These are phyloP conservation scores for Rosalia funebris DNA, from an alignment of 2,888 invertebrate species.

Conservation along the genomic window DNA sequence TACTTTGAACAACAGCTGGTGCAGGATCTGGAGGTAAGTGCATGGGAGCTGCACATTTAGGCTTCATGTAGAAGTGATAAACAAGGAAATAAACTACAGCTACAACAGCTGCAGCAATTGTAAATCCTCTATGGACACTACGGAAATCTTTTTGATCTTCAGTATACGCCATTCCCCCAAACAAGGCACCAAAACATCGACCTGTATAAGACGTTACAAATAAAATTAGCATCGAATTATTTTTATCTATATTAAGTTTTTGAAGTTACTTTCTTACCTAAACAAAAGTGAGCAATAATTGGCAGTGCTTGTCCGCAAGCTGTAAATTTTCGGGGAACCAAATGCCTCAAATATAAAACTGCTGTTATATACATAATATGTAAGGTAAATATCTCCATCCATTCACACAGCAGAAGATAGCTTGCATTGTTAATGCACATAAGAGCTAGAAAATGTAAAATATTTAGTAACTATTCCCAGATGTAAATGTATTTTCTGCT, in stretches of 20 bases:
- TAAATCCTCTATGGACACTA: conserved; percentile 73
- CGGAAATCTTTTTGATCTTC: conserved; percentile 62
- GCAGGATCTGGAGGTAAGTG: conserved; percentile 73
- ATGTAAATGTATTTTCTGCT: conserved; percentile 33
- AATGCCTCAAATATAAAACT: conserved; percentile 82
- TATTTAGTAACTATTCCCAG: conserved; percentile 1
- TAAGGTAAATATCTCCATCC: conserved; percentile 79
- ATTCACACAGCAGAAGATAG: conserved; percentile 76
- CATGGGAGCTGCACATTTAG: conserved; percentile 73
- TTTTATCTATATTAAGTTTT: no score
- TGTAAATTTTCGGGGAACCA: conserved; percentile 80
- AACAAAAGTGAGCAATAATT: conserved; percentile 82
- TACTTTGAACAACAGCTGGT: conserved; percentile 74
- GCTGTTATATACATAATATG: conserved; percentile 84
- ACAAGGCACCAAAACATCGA: conserved; percentile 77
- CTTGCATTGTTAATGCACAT: conserved; percentile 70
- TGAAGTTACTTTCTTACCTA: no score
- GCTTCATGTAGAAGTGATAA: conserved; percentile 80
- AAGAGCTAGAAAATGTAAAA: conserved; percentile 64
- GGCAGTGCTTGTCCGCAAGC: conserved; percentile 82
- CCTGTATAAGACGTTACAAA: conserved; percentile 66
- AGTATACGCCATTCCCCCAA: conserved; percentile 67
- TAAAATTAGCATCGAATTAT: no score
- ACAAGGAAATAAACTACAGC: conserved; percentile 76
- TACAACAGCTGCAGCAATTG: conserved; percentile 72